Percentiles rank a stretch among this genome's conserved stretches.
Evolutionary conservation across 2,888 invertebrate species (phyloP).

Genomic region (Taphrorychus bicolor): DNA sequence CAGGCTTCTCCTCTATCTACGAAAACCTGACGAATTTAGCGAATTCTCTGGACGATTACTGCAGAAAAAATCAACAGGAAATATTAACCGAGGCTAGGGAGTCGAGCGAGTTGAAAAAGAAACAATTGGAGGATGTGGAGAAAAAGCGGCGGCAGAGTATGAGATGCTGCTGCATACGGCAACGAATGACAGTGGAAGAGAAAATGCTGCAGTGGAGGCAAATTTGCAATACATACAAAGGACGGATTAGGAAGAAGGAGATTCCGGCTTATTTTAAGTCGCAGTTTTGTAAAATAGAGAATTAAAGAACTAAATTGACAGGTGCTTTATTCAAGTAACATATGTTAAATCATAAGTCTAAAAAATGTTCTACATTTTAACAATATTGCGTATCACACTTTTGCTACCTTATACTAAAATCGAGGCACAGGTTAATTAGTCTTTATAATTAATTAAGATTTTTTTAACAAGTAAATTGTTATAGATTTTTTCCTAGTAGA

Average conservation of each 20-base stretch:
- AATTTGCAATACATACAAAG: slow-evolving; percentile 36
- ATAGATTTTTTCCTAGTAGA: too few species aligned
- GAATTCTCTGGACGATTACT: slow-evolving; percentile 10
- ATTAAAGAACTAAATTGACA: not conserved
- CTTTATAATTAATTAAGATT: too few species aligned
- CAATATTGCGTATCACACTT: not conserved
- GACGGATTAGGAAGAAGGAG: slow-evolving; percentile 36
- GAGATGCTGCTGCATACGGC: slow-evolving; percentile 36
- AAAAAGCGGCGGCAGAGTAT: not conserved
- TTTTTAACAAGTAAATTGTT: too few species aligned
- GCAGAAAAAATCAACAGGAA: slow-evolving; percentile 1
- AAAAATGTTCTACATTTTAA: not conserved
- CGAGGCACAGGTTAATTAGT: not conserved
- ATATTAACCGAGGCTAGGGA: slow-evolving; percentile 1
- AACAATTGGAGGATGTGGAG: slow-evolving; percentile 11
- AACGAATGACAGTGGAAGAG: slow-evolving; percentile 36
- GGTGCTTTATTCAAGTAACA: not conserved
- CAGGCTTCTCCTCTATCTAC: not conserved
- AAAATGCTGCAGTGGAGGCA: slow-evolving; percentile 44
- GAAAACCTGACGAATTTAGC: slow-evolving; percentile 10
- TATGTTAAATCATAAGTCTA: too few species aligned
- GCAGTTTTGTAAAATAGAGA: slow-evolving; percentile 42
- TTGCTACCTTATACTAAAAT: not conserved
- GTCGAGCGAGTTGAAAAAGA: slow-evolving; percentile 3
- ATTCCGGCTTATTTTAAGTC: slow-evolving; percentile 47